phyloP scores from a whole-genome alignment of 2,113 vertebrate species.

The Motacilla tschutschensis region DNA sequence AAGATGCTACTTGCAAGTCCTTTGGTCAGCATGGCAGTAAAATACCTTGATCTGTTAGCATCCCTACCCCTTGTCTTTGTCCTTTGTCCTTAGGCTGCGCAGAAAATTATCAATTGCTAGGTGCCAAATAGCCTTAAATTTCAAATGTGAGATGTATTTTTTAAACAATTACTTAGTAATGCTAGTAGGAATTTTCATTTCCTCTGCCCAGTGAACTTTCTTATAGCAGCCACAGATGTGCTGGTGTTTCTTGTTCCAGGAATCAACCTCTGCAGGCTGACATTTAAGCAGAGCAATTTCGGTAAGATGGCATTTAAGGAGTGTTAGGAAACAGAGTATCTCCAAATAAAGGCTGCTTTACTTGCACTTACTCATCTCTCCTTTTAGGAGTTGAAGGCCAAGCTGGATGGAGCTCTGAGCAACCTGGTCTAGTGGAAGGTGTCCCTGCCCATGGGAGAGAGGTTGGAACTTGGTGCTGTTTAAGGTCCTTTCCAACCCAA shows the following conservation, averaged over 20 bases:
- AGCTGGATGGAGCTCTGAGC: not conserved
- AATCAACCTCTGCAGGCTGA: not conserved
- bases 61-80: not conserved
- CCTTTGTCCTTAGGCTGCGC: not conserved
- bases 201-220: not conserved
- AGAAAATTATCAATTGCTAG: not conserved
- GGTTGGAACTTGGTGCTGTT: not conserved
- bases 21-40: not conserved
- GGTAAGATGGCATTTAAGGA: not conserved
- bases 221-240: not conserved
- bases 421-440: not conserved
- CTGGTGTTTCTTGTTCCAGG: not conserved
- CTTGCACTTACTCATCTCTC: not conserved
- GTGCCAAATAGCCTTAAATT: not conserved
- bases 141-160: not conserved
- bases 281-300: not conserved
- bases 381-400: not conserved
- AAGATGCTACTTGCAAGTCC: not conserved
- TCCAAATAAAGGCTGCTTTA: not conserved
- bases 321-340: not conserved
- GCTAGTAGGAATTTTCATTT: not conserved
- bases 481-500: not conserved
- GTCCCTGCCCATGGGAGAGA: not conserved
- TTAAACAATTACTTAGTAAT: not conserved
- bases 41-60: not conserved